A percentile compares a stretch with the other conserved stretches of the same genome.
These are phyloP conservation scores for Paguma larvata DNA, from an alignment of 2,797 vertebrate genomes.

Conservation along the genomic window DNA sequence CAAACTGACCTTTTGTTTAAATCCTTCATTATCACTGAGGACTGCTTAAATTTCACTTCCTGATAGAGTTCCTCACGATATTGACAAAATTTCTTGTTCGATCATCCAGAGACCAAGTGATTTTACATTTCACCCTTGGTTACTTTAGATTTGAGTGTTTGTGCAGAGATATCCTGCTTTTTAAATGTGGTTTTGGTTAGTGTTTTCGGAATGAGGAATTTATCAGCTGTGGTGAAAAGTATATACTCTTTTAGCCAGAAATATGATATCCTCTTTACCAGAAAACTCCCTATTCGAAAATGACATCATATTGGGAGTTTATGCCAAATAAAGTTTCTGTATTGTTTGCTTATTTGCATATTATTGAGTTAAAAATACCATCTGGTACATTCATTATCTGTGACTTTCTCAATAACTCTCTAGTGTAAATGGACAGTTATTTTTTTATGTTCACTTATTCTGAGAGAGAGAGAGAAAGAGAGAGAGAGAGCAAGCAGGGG, in stretches of 20 bases:
- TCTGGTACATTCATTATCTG: neutral
- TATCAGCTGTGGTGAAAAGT: neutral
- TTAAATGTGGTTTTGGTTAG: slow-evolving; percentile 49
- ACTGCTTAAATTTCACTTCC: neutral
- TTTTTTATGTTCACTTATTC: too few relatives aligned
- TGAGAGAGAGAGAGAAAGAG: too few relatives aligned
- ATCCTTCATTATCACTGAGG: neutral
- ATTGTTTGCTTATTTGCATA: slow-evolving; percentile 24
- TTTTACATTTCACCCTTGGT: neutral
- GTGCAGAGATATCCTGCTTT: neutral
- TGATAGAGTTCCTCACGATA: neutral
- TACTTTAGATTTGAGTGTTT: slow-evolving; percentile 7
- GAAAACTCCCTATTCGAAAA: slow-evolving; percentile 33
- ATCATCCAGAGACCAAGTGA: neutral
- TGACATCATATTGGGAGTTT: neutral
- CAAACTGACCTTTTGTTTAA: slow-evolving; percentile 44
- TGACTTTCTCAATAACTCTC: neutral
- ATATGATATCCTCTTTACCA: neutral
- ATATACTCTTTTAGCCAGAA: neutral
- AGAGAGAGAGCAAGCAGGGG: too few relatives aligned
- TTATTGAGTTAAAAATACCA: neutral
- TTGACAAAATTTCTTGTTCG: neutral
- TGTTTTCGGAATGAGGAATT: slow-evolving; percentile 55
- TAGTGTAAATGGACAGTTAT: neutral
- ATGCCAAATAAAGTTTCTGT: neutral